Evolutionary conservation across 2,888 invertebrate species (phyloP).

Genomic region (Azorinus chamasolen): DNA sequence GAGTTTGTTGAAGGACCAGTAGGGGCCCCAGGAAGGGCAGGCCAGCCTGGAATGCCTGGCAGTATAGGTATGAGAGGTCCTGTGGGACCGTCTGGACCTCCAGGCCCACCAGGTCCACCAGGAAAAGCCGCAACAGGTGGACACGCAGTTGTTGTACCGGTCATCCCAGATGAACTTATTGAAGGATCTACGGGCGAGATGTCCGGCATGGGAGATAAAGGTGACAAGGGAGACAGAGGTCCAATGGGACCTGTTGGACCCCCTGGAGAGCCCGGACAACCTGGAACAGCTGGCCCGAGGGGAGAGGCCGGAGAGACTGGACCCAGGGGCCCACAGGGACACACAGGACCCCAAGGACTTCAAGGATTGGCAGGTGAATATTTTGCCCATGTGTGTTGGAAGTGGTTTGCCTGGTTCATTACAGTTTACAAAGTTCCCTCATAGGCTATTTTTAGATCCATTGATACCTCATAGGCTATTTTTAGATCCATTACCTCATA

Average conservation of each 20-base stretch:
- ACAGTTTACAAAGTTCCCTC: background rate
- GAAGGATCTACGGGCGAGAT: conserved; percentile 56
- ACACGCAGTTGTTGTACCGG: no score
- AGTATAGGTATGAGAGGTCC: conserved; percentile 48
- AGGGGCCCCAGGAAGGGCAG: conserved; percentile 44
- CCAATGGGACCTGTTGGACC: conserved; percentile 65
- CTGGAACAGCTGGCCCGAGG: conserved; percentile 70
- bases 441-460: background rate
- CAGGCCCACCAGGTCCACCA: conserved; percentile 48
- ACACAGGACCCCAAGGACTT: conserved; percentile 45
- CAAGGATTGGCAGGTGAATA: conserved; percentile 2
- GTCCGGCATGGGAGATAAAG: conserved; percentile 15
- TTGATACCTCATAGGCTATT: no score
- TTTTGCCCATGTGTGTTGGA: no score
- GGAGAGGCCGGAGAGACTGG: conserved; percentile 61
- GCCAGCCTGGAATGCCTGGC: conserved; percentile 43
- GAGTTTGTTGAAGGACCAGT: conserved; percentile 37
- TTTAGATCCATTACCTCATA: background rate
- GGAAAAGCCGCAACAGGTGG: conserved; percentile 42
- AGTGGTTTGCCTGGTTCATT: background rate
- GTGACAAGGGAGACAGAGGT: conserved; percentile 49
- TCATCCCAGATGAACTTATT: conserved; percentile 27
- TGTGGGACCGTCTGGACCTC: conserved; percentile 20
- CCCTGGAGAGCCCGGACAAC: conserved; percentile 68
- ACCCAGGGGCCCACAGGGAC: conserved; percentile 58